phyloP scores from a whole-genome alignment of 2,113 vertebrate genomes.

The Hippocampus comes region DNA sequence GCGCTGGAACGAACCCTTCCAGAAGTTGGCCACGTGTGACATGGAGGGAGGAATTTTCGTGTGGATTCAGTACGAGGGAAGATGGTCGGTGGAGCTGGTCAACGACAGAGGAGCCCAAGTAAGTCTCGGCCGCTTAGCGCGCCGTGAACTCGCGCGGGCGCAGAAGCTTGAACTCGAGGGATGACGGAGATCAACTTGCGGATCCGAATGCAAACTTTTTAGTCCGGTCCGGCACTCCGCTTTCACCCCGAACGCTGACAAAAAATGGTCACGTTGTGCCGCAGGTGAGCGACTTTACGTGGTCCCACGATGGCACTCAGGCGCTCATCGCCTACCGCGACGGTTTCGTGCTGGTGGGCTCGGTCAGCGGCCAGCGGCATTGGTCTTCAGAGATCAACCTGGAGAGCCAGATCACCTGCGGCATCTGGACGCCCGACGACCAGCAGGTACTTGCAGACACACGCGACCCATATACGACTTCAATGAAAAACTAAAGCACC shows the following conservation, averaged over 20 bases:
- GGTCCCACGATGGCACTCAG: conserved; percentile 98
- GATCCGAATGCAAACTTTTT: no score
- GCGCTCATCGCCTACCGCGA: conserved; percentile 97
- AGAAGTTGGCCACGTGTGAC: conserved; percentile 97
- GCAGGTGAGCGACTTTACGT: conserved; percentile 97
- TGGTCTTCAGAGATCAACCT: conserved; percentile 99
- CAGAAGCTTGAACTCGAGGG: no score
- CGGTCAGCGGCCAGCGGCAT: conserved; percentile 97
- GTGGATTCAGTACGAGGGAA: conserved; percentile 98
- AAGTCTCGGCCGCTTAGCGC: not conserved
- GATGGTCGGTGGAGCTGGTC: conserved; percentile 97
- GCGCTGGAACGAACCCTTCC: conserved; percentile 98
- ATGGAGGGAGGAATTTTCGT: conserved; percentile 98
- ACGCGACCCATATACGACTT: no score
- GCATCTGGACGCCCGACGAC: conserved; percentile 98
- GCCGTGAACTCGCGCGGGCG: no score
- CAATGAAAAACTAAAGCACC: no score
- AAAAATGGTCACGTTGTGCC: not conserved
- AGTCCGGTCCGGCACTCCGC: no score
- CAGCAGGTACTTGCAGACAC: conserved; percentile 81
- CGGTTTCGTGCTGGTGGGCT: conserved; percentile 95
- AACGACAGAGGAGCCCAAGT: conserved; percentile 98
- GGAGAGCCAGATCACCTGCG: conserved; percentile 98
- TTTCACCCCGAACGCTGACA: no score
- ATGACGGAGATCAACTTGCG: no score